Evolutionary conservation across 1,140 invertebrate species (phyloP).

Genomic region (Calosoma granatense): DNA sequence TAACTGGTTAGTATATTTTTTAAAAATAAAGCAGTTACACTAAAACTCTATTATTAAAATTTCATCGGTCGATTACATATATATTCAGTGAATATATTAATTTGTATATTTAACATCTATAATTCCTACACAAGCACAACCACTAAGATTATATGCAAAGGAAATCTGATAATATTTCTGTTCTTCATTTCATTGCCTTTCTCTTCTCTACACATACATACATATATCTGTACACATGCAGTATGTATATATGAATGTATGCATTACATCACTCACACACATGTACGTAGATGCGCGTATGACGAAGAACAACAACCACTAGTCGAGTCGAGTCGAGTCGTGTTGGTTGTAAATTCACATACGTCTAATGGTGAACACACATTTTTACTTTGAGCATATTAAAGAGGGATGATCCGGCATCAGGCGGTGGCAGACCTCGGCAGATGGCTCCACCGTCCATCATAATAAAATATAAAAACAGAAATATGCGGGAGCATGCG

Average conservation of each 20-base stretch:
- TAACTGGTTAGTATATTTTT: no score
- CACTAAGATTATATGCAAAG: no score
- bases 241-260: not conserved
- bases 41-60: no score
- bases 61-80: no score
- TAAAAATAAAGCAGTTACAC: no score
- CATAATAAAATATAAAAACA: slow-evolving; percentile 5
- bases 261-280: no score
- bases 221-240: not conserved
- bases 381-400: slow-evolving; percentile 12
- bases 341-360: not conserved
- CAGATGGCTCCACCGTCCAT: not conserved
- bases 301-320: not conserved
- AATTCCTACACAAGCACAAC: no score
- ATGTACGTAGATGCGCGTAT: not conserved
- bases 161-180: no score
- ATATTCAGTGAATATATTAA: no score
- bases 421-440: not conserved
- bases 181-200: no score
- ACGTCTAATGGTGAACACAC: slow-evolving; percentile 8
- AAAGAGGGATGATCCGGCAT: not conserved
- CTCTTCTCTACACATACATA: no score
- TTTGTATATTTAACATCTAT: no score
- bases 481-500: not conserved
- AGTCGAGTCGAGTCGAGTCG: not conserved